Percentiles rank a stretch among this genome's conserved stretches.
Conservation (phyloP, 2,888 invertebrate genomes). For the Amiota communis region DNA sequence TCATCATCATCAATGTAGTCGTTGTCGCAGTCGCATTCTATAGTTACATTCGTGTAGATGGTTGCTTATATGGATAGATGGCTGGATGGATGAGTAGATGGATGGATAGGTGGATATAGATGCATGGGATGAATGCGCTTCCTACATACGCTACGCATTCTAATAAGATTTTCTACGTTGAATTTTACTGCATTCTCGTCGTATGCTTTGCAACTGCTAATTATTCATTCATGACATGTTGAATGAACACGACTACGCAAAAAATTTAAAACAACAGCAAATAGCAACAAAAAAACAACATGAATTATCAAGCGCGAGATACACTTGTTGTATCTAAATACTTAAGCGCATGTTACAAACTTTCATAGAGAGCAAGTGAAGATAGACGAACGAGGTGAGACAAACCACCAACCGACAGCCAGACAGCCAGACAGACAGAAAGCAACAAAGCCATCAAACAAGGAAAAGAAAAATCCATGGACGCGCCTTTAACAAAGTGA, state of each 20-base stretch:
- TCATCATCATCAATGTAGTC: not conserved
- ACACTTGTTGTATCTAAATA: constrained; percentile 21
- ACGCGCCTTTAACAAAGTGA: not conserved
- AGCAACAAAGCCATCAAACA: constrained; percentile 12
- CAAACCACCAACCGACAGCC: too few relatives aligned
- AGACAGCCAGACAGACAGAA: not conserved
- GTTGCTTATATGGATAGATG: not conserved
- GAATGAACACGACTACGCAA: constrained; percentile 54
- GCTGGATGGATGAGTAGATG: too few relatives aligned
- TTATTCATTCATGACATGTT: constrained; percentile 67
- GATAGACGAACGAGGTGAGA: too few relatives aligned
- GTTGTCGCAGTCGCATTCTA: not conserved
- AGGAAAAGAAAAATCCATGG: constrained; percentile 7
- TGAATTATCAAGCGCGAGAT: not conserved
- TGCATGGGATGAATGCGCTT: too few relatives aligned
- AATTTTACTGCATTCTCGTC: constrained; percentile 1
- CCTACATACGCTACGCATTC: constrained; percentile 7
- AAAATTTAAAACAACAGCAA: constrained; percentile 2
- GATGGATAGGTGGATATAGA: too few relatives aligned
- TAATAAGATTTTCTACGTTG: constrained; percentile 19
- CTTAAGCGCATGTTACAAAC: not conserved
- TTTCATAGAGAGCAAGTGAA: not conserved
- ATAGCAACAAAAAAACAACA: not conserved
- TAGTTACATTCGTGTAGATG: not conserved
- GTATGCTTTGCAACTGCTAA: constrained; percentile 50